Conservation (phyloP, 1,140 invertebrate genomes). For the Luehdorfia chinensis region DNA sequence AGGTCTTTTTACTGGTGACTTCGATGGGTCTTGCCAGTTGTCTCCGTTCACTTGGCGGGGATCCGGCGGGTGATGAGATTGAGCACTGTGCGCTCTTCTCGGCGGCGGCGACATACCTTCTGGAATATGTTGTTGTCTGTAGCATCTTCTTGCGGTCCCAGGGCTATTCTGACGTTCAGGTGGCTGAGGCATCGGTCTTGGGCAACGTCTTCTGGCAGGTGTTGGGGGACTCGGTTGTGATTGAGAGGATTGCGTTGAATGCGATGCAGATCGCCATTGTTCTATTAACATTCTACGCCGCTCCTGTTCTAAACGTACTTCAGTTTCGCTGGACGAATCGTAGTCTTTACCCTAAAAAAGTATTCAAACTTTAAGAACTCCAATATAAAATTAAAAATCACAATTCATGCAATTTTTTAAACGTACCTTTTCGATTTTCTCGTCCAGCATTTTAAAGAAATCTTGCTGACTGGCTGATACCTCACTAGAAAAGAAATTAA, state of each 20-base stretch:
- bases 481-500: slow-evolving; percentile 82
- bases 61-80: slow-evolving; percentile 52
- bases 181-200: slow-evolving; percentile 47
- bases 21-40: slow-evolving; percentile 59
- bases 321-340: slow-evolving; percentile 81
- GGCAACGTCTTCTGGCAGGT: slow-evolving; percentile 49
- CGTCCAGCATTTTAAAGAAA: slow-evolving; percentile 94
- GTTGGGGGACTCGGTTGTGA: slow-evolving; percentile 59
- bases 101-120: slow-evolving; percentile 63
- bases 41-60: slow-evolving; percentile 51
- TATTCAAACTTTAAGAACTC: slow-evolving; percentile 3
- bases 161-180: slow-evolving; percentile 55
- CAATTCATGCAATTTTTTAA: background rate
- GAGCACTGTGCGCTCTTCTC: slow-evolving; percentile 56
- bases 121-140: slow-evolving; percentile 52
- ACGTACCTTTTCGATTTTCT: slow-evolving; percentile 91
- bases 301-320: slow-evolving; percentile 79
- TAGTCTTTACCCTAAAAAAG: slow-evolving; percentile 83
- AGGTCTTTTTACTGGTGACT: slow-evolving; percentile 68
- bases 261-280: slow-evolving; percentile 80
- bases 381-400: background rate
- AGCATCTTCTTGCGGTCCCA: slow-evolving; percentile 43
- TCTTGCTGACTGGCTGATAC: slow-evolving; percentile 91
- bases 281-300: slow-evolving; percentile 78
- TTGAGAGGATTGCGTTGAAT: slow-evolving; percentile 61